Evolutionary conservation across 64 coral and sea anemone genomes (phyloP).

Genomic region (Orbicella faveolata): DNA sequence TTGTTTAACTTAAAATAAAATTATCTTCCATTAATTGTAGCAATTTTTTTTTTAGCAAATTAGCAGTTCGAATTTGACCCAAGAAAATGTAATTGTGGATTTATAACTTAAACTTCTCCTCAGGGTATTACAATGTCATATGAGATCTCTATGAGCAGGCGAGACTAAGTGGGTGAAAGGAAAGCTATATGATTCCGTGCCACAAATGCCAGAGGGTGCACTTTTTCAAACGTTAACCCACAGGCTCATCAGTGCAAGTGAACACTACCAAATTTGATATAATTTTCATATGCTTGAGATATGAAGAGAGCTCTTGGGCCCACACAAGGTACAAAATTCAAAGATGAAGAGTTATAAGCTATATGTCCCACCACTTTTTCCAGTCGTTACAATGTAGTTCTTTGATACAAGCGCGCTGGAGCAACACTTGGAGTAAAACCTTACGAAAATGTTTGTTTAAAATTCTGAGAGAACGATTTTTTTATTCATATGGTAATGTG

Average conservation of each 20-base stretch:
- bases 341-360: too few species aligned
- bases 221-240: background rate
- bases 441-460: constrained; percentile 28
- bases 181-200: background rate
- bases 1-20: background rate
- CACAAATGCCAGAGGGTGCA: background rate
- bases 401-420: background rate
- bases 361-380: too few species aligned
- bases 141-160: background rate
- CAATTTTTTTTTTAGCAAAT: background rate
- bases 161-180: background rate
- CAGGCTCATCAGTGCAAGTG: background rate
- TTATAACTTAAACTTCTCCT: background rate
- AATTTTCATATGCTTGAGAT: background rate
- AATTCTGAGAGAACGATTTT: constrained; percentile 40
- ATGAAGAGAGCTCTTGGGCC: background rate
- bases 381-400: too few species aligned
- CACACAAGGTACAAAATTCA: background rate
- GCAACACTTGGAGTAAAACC: background rate
- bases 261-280: background rate
- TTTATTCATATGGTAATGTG: constrained; percentile 77
- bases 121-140: background rate
- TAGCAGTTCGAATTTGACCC: background rate
- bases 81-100: background rate
- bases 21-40: background rate